Conservation (phyloP, 2,113 vertebrate genomes). For the Zosterops japonicus region DNA sequence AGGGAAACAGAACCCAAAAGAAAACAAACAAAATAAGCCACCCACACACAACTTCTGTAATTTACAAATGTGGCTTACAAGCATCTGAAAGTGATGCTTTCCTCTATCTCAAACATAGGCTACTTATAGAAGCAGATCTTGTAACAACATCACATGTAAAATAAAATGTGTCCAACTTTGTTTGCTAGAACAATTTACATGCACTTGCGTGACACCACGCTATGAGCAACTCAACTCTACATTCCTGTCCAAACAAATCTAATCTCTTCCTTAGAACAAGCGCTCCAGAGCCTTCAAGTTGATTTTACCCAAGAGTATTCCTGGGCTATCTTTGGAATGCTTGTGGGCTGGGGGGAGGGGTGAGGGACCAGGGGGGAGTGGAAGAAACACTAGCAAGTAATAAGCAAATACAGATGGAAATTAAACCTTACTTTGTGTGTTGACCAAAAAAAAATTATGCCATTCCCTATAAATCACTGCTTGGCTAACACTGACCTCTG, state of each 20-base stretch:
- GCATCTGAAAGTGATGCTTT: background rate
- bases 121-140: background rate
- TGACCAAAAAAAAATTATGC: background rate
- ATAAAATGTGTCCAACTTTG: background rate
- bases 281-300: constrained; percentile 23
- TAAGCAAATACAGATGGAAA: background rate
- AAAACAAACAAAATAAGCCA: background rate
- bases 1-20: background rate
- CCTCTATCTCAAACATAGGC: background rate
- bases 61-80: background rate
- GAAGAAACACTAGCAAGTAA: background rate
- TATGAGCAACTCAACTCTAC: background rate
- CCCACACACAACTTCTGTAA: background rate
- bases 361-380: background rate
- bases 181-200: constrained; percentile 27
- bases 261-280: constrained; percentile 46
- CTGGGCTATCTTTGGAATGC: constrained; percentile 49
- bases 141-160: background rate
- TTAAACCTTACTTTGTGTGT: background rate
- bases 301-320: constrained; percentile 54
- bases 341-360: background rate
- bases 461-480: background rate
- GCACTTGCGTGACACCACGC: background rate
- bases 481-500: background rate
- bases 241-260: constrained; percentile 61